Conservation (phyloP, 1,140 invertebrate genomes). For the Macrosteles quadrilineatus region DNA sequence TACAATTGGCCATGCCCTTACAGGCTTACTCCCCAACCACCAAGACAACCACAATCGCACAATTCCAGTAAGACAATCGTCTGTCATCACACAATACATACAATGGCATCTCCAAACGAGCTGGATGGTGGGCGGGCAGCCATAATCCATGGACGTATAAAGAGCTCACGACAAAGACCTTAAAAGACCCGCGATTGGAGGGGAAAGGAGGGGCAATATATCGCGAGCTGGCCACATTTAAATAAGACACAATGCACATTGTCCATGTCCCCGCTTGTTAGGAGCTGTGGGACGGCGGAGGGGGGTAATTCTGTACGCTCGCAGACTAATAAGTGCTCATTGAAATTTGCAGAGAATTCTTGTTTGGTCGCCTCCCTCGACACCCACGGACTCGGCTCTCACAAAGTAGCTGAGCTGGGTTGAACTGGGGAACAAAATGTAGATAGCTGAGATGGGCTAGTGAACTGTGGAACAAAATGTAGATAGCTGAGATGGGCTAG, state of each 20-base stretch:
- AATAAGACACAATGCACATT: conserved; percentile 25
- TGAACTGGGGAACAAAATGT: too few relatives aligned
- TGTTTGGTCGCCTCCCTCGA: conserved; percentile 9
- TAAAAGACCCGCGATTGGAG: not conserved
- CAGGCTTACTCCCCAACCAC: too few relatives aligned
- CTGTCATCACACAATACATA: not conserved
- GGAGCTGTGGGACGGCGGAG: not conserved
- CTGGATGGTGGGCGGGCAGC: not conserved
- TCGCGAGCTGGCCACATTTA: conserved; percentile 12
- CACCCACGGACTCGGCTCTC: not conserved
- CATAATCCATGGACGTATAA: conserved; percentile 14
- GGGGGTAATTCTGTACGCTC: conserved; percentile 21
- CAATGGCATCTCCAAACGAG: conserved; percentile 10
- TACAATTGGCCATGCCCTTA: too few relatives aligned
- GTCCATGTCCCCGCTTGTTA: conserved; percentile 16
- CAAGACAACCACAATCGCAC: not conserved
- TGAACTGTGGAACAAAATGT: too few relatives aligned
- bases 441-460: too few relatives aligned
- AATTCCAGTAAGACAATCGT: not conserved
- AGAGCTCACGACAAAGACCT: conserved; percentile 20
- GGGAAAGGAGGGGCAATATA: not conserved
- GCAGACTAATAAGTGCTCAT: conserved; percentile 25
- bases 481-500: too few relatives aligned
- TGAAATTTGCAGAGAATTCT: conserved; percentile 26
- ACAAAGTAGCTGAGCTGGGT: too few relatives aligned